Evolutionary conservation across 2,113 vertebrate genomes (phyloP), one percentile per base, ranked within the genome.

Genomic region (Gambusia holbrooki): DNA sequence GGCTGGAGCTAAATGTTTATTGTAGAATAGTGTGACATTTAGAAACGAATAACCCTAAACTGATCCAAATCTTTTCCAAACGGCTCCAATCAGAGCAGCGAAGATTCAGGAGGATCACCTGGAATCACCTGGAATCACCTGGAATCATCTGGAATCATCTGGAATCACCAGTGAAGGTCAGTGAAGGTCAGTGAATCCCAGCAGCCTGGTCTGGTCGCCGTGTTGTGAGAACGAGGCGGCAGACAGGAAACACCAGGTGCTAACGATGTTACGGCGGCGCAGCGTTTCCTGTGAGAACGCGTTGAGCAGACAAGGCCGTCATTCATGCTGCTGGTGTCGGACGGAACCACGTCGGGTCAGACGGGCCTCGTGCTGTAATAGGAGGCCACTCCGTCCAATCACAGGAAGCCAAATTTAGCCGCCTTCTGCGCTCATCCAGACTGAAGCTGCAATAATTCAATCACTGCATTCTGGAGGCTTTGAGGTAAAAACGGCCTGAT

Each of bases 401-500:
- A 71, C 76, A 85, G 80, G 81, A 86, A 86, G 84, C 86, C 73
- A 89, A 89, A 92, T 90, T 84, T 72, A 90, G 85, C 85, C 62
- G 51, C 83, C 76, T 73, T 86, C 88, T 90, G 64, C 35, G 74
- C 32, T 5, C 76, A 29, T 76, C 82, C 69, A 35, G 84, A 71
- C 89, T 90, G 90, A 81, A 78, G 81, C 82, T 83, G 90, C 74
- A 75, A 83, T 88, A 87, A 88, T 92, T 84, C 89, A 92, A 92
- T 90, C 77, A 92, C 29, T 72, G 81, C 81, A 73, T 79, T 82
- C 88, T 72, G 42, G 84, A 77, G 51, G 5, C 45, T 48, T 5
- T 48, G 45, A 19, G 45, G 45, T 85, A 81, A 89, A 89, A 77
- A 82, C 86, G 45, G 82, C 69, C 67, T 80, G 86, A 93, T 92